A percentile compares a stretch with the other conserved stretches of the same genome.
phyloP scores from a whole-genome alignment of 2,113 vertebrate genomes.

The Salvelinus namaycush region DNA sequence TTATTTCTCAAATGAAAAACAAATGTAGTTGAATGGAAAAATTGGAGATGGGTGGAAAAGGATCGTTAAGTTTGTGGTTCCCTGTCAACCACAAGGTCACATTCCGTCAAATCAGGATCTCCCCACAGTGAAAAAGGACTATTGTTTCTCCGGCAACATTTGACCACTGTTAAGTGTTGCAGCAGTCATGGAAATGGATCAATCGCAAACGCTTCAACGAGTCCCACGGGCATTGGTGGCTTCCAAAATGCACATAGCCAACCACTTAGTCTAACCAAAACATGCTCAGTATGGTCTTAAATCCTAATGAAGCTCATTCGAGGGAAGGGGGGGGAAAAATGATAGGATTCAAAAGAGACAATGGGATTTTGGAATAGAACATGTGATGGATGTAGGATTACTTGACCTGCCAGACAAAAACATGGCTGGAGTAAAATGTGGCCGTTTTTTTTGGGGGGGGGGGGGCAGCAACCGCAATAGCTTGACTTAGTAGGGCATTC shows the following conservation, averaged over 20 bases:
- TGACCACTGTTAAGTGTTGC: conserved; percentile 40
- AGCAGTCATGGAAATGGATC: conserved; percentile 50
- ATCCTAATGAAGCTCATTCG: not conserved
- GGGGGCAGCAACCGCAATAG: conserved; percentile 43
- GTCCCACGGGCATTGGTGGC: no score
- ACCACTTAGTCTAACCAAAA: conserved; percentile 19
- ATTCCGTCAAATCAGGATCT: conserved; percentile 66
- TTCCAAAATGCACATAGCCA: conserved; percentile 21
- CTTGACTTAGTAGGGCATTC: conserved; percentile 44
- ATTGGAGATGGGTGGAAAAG: conserved; percentile 54
- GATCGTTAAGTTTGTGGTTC: conserved; percentile 66
- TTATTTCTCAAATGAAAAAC: conserved; percentile 70
- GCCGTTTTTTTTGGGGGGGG: conserved; percentile 7
- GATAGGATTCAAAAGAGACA: not conserved
- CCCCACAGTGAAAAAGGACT: conserved; percentile 47
- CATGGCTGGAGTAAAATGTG: conserved; percentile 34
- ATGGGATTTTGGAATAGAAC: not conserved
- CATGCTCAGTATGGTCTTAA: conserved; percentile 7
- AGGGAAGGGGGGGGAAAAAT: not conserved
- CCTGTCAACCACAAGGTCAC: conserved; percentile 66
- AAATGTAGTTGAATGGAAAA: conserved; percentile 66
- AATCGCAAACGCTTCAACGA: conserved; percentile 37
- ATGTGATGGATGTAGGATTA: conserved; percentile 20
- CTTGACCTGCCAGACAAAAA: not conserved
- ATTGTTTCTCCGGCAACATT: conserved; percentile 47